Percentiles rank a stretch among this genome's conserved stretches.
Evolutionary conservation across 2,113 vertebrate species (phyloP).

Genomic region (Sapajus apella): DNA sequence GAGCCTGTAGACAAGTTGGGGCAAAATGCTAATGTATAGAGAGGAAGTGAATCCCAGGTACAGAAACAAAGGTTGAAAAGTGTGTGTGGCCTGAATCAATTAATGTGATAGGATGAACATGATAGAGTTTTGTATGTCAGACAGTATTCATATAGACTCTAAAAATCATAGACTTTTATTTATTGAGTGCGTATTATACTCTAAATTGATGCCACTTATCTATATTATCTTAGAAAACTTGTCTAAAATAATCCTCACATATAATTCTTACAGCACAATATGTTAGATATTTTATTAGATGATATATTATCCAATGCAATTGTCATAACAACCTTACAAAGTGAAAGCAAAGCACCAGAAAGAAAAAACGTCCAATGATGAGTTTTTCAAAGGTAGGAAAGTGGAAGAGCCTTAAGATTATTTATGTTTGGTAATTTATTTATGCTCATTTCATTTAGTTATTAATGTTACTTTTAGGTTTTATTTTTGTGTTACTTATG

Average conservation of each 20-base stretch:
- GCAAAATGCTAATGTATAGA: background rate
- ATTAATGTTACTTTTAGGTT: background rate
- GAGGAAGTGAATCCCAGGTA: background rate
- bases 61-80: background rate
- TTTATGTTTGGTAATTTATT: background rate
- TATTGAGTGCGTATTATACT: background rate
- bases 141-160: background rate
- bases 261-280: background rate
- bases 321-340: background rate
- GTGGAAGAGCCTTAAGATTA: background rate
- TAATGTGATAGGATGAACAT: background rate
- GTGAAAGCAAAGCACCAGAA: background rate
- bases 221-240: background rate
- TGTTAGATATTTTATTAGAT: background rate
- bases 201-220: background rate
- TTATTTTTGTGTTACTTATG: background rate
- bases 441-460: background rate
- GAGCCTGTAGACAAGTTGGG: background rate
- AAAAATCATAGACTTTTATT: background rate
- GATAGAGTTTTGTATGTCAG: background rate
- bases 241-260: background rate
- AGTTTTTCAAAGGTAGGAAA: background rate
- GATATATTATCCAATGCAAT: background rate
- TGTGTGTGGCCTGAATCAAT: background rate
- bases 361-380: background rate